Base-by-base conservation (phyloP, 2,113 vertebrate genomes). In the Pelecanus crispus region DNA sequence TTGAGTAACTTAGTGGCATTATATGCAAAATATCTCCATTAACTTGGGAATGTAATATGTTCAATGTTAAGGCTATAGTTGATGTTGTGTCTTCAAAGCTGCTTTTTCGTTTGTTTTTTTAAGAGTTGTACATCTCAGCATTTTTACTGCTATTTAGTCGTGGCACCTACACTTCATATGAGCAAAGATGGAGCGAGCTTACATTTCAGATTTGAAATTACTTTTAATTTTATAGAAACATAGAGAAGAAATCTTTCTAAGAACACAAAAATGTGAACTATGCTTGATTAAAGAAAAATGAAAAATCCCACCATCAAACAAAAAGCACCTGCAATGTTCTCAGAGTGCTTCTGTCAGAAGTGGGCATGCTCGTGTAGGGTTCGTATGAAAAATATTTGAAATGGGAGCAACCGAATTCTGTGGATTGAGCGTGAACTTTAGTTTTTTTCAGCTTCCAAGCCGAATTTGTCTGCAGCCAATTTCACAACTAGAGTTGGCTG, bases 121-220 rank as follows among this genome's bases (percentile, higher is more conserved):
- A 92, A 94, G 90, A 97, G 97, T 97, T 98, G 93, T 98, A 97
- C 98, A 98, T 98, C 98, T 98, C 98, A 97, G 96, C 97, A 89
- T 98, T 97, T 97, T 96, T 97, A 94, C 94, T 94, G 94, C 85
- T 97, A 97, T 96, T 96, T 97, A 97, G 97, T 97, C 50, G 10
- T 77, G 91, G 96, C 97, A 96, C 97, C 93, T 96, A 97, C 96
- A 96, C 92, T 96, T 96, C 97, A 87, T 96, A 93, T 96, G 96
- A 97, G 96, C 92, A 95, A 96, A 97, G 94, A 84, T 44, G 61
- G 87, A 86, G 47, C 3, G 3, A 97, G 88, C 95, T 97, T 96
- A 77, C 73, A 61, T 95, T 93, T 96, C 88, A 90, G 71, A 91
- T 94, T 90, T 96, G 92, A 95, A 96, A 94, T 82, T 89, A 71